These are phyloP conservation scores for Ochropacha duplaris DNA, from an alignment of 2,888 invertebrate species.

Conservation along the genomic window DNA sequence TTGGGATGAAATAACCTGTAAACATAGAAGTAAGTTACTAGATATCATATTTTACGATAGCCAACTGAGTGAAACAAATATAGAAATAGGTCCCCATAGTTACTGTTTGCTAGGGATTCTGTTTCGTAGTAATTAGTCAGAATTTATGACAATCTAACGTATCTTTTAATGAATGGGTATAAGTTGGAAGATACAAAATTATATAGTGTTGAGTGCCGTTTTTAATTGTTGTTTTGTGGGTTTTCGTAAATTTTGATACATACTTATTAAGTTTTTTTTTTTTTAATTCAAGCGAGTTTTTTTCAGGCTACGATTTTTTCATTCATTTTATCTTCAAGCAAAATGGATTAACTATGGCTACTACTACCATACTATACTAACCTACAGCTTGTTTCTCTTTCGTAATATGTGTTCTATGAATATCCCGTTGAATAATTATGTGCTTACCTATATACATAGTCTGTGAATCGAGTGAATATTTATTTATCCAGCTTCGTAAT, in stretches of 20 bases:
- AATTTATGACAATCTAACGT: not conserved
- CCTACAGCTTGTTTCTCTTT: no score
- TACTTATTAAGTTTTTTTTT: no score
- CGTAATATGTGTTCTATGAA: no score
- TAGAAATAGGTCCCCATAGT: slow-evolving; percentile 20
- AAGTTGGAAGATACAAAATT: not conserved
- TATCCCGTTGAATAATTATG: not conserved
- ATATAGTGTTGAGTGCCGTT: not conserved
- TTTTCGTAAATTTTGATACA: no score
- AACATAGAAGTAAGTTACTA: not conserved
- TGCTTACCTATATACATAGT: not conserved
- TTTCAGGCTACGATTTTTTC: no score
- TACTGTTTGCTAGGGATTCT: slow-evolving; percentile 37
- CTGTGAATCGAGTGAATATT: not conserved
- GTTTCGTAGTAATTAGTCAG: slow-evolving; percentile 39
- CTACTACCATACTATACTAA: no score
- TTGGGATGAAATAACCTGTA: not conserved
- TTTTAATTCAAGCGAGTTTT: no score
- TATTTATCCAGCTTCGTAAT: not conserved
- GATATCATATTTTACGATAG: not conserved
- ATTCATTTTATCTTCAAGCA: no score
- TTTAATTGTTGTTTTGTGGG: not conserved
- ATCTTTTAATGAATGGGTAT: not conserved
- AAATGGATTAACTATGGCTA: no score
- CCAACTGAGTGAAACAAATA: slow-evolving; percentile 22